phyloP scores from a whole-genome alignment of 1,140 invertebrate genomes.

The Cotesia typhae region DNA sequence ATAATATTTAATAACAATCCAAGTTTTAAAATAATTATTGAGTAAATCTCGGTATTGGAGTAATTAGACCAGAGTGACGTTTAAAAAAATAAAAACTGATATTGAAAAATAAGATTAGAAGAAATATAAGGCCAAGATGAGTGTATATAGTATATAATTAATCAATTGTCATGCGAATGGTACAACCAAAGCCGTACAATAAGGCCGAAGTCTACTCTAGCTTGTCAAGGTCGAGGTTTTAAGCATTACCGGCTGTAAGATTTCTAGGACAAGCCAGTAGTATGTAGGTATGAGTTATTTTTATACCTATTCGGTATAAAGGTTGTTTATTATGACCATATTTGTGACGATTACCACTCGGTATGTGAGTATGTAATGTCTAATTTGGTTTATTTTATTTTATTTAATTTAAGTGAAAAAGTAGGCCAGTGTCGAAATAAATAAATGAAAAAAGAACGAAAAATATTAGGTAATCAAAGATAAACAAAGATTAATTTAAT shows the following conservation, averaged over 20 bases:
- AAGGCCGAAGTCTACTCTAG: conserved; percentile 51
- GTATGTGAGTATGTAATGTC: no score
- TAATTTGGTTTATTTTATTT: no score
- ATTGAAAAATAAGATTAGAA: neutral
- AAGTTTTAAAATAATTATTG: no score
- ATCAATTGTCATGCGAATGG: conserved; percentile 43
- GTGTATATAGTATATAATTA: conserved; percentile 13
- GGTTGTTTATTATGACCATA: no score
- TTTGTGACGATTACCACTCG: no score
- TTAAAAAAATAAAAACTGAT: no score
- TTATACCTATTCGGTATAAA: neutral
- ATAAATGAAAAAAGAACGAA: neutral
- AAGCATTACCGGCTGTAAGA: conserved; percentile 49
- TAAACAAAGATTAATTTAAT: neutral
- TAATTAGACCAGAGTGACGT: no score
- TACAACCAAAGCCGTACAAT: conserved; percentile 48
- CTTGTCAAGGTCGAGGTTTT: conserved; percentile 48
- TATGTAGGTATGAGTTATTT: conserved; percentile 9
- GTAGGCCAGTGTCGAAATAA: no score
- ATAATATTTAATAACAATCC: no score
- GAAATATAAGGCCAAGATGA: neutral
- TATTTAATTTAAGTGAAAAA: no score
- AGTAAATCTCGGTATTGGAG: no score
- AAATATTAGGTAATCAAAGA: conserved; percentile 1
- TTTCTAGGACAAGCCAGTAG: conserved; percentile 47